These are phyloP conservation scores for Drosophila pseudotalamancana DNA, from an alignment of 2,888 invertebrate genomes.

Conservation along the genomic window DNA sequence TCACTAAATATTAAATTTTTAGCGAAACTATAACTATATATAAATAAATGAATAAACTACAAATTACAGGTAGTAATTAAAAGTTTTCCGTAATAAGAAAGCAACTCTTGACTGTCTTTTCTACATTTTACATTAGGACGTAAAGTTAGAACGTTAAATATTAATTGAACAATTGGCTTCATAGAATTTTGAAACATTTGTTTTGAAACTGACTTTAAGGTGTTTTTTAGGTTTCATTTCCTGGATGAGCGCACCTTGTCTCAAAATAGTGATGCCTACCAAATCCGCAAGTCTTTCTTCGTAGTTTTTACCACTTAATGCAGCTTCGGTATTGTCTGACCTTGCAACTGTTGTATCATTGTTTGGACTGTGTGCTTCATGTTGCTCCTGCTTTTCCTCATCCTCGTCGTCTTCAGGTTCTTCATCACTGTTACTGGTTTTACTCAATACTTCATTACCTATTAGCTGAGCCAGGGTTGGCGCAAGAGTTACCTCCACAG, in stretches of 20 bases:
- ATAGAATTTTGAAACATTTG: background rate
- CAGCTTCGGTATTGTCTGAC: constrained; percentile 36
- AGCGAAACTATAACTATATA: background rate
- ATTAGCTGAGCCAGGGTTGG: constrained; percentile 61
- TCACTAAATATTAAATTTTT: background rate
- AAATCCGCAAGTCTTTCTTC: constrained; percentile 81
- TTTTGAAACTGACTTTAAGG: no score
- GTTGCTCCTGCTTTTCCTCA: background rate
- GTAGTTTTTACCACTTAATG: constrained; percentile 78
- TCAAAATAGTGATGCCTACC: constrained; percentile 73
- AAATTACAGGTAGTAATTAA: background rate
- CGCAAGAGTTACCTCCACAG: constrained; percentile 62
- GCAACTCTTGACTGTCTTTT: background rate
- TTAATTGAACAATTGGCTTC: no score
- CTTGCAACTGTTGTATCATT: constrained; percentile 11
- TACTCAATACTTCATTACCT: constrained; percentile 74
- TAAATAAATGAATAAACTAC: background rate
- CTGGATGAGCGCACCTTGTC: constrained; percentile 42
- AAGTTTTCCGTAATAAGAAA: background rate
- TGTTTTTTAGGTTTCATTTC: constrained; percentile 53
- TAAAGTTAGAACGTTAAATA: no score
- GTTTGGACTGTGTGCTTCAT: constrained; percentile 10
- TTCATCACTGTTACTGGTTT: constrained; percentile 36
- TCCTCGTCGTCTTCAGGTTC: constrained; percentile 84
- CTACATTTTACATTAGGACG: background rate